phyloP scores from a whole-genome alignment of 2,888 invertebrate genomes.

The Notodonta dromedarius region DNA sequence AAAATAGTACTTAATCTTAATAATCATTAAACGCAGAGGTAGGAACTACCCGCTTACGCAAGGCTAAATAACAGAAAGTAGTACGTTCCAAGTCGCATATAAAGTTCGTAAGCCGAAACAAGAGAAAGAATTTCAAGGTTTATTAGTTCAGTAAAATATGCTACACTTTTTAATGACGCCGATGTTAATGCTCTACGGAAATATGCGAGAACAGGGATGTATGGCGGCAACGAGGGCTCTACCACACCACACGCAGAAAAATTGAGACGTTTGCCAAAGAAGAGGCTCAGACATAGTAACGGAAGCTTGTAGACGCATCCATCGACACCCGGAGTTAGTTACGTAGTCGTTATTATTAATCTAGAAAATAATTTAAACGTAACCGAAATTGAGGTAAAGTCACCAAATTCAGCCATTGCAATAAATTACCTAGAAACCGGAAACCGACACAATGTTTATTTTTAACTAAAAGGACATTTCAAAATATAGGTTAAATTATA shows the following conservation, averaged over 20 bases:
- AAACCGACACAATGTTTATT: constrained; percentile 42
- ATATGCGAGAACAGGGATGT: constrained; percentile 6
- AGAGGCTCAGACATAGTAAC: constrained; percentile 7
- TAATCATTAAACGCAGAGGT: no score
- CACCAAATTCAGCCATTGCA: constrained; percentile 35
- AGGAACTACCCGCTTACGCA: not conserved
- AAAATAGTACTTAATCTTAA: no score
- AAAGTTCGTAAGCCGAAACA: constrained; percentile 9
- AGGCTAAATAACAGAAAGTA: not conserved
- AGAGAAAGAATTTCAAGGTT: constrained; percentile 18
- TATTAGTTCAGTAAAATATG: constrained; percentile 12
- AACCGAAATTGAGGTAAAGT: constrained; percentile 35
- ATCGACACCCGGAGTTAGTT: constrained; percentile 9
- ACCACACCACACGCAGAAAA: not conserved
- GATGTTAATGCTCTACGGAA: not conserved
- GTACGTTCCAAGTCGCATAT: constrained; percentile 7
- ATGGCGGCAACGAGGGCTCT: not conserved
- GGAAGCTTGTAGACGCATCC: constrained; percentile 6
- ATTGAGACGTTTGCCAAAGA: constrained; percentile 1
- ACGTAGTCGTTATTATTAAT: constrained; percentile 14
- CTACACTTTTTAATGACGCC: constrained; percentile 12
- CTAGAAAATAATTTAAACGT: constrained; percentile 16
- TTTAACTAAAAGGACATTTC: constrained; percentile 50
- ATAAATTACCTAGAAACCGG: constrained; percentile 41
- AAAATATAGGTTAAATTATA: constrained; percentile 60